Evolutionary conservation across 2,888 invertebrate genomes (phyloP).

Genomic region (Agonopterix arenella): DNA sequence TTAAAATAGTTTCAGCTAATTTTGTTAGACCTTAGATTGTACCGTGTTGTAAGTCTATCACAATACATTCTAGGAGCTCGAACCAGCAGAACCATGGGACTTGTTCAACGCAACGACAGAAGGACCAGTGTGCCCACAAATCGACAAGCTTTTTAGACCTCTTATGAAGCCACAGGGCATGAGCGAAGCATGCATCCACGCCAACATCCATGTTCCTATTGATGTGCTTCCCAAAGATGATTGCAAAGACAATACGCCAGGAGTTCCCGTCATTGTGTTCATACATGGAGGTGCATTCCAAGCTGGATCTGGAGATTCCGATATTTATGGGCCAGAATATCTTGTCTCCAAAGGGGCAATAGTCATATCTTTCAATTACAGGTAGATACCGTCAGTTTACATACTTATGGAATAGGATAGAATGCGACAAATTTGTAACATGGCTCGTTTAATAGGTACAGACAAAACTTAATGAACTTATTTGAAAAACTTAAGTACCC

Average conservation of each 20-base stretch:
- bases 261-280: slow-evolving; percentile 57
- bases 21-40: too few species aligned
- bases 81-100: slow-evolving; percentile 69
- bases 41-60: too few species aligned
- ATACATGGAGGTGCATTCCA: slow-evolving; percentile 64
- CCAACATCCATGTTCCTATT: slow-evolving; percentile 56
- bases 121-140: slow-evolving; percentile 79
- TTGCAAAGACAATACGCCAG: slow-evolving; percentile 6
- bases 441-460: slow-evolving; percentile 44
- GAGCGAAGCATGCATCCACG: slow-evolving; percentile 56
- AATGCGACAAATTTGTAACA: too few species aligned
- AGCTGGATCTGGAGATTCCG: slow-evolving; percentile 55
- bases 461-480: neutral
- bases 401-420: too few species aligned
- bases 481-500: too few species aligned
- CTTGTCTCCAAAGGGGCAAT: slow-evolving; percentile 49
- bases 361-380: too few species aligned
- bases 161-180: slow-evolving; percentile 32
- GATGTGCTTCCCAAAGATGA: slow-evolving; percentile 24
- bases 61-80: slow-evolving; percentile 58
- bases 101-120: slow-evolving; percentile 73
- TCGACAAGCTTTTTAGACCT: slow-evolving; percentile 52
- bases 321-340: slow-evolving; percentile 57
- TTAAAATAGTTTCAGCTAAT: too few species aligned
- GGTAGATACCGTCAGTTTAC: too few species aligned